Evolutionary conservation across 2,113 vertebrate genomes (phyloP), one percentile per base, ranked within the genome.

Genomic region (Pseudopodoces humilis): DNA sequence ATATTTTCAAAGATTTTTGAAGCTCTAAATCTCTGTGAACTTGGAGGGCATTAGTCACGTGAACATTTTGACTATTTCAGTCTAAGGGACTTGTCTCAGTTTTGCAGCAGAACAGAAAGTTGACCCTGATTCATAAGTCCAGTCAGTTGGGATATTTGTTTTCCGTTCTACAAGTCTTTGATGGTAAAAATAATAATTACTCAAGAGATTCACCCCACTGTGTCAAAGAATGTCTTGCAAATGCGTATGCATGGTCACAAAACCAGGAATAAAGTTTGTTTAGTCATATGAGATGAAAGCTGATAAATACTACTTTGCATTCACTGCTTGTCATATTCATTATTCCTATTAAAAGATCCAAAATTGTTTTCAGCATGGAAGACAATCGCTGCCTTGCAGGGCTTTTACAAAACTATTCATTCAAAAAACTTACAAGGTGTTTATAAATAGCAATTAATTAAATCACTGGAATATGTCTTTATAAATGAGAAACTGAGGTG

Each of bases 251-350:
- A 67, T 85, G 76, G 63, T 92, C 74, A 85, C 63, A 70, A 47
- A 91, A 47, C 18, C 2, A 68, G 55, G 75, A 92, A 91, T 83
- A 53, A 85, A 91, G 50, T 87, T 91, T 91, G 41, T 95, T 85
- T 80, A 94, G 78, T 83, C 63, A 70, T 62, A 83, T 18, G 74
- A 94, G 46, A 88, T 83, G 35, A 95, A 94, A 94, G 53, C 23
- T 88, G 59, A 87, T 83, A 94, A 95, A 95, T 59, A 58, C 53
- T 79, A 13, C n/a, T 95, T 89, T 77, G 27, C 33, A 95, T 95
- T 95, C 94, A 76, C 27, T 77, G 74, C 41, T 39, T 72, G 53
- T 55, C 8, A 0, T 39, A 70, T 31, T 83, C 37, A 83, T 83
- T 81, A 88, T 43, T 77, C 39, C 52, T 59, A 74, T 91, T 91